A percentile compares a stretch with the other conserved stretches of the same genome.
These are phyloP conservation scores for Pterophyllum scalare DNA, from an alignment of 2,113 vertebrate genomes.

Conservation along the genomic window DNA sequence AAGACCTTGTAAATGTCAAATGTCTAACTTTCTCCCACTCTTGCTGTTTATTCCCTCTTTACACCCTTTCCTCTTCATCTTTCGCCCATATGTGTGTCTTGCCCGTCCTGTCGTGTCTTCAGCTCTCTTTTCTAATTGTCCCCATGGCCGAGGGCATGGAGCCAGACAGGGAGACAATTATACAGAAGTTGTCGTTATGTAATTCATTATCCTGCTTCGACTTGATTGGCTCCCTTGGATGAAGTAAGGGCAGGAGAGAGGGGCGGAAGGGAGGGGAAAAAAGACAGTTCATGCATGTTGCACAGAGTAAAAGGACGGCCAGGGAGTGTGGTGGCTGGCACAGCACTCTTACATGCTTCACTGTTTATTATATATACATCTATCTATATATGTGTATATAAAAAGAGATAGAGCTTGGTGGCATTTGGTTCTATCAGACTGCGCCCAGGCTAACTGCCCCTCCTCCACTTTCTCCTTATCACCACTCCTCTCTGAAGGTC, in stretches of 20 bases:
- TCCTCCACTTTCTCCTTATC: not conserved
- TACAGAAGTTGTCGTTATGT: conserved; percentile 67
- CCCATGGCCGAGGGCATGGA: conserved; percentile 19
- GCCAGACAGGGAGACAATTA: conserved; percentile 57
- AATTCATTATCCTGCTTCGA: conserved; percentile 66
- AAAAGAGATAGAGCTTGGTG: not conserved
- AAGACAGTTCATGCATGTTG: conserved; percentile 40
- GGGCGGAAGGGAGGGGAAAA: conserved; percentile 4
- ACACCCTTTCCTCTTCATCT: not conserved
- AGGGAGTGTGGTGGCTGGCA: conserved; percentile 17
- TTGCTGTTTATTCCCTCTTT: not conserved
- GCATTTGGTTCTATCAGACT: conserved; percentile 8
- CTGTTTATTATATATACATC: conserved; percentile 6
- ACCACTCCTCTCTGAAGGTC: conserved; percentile 6
- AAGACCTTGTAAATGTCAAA: conserved; percentile 45
- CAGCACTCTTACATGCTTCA: conserved; percentile 9
- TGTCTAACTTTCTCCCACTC: not conserved
- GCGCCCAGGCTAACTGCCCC: not conserved
- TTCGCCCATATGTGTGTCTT: not conserved
- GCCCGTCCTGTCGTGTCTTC: not conserved
- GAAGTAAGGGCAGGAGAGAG: not conserved
- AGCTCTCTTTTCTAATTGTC: conserved; percentile 35
- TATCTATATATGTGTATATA: not conserved
- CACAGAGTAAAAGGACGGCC: conserved; percentile 21
- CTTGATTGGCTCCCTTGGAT: conserved; percentile 64